Evolutionary conservation across 2,797 vertebrate genomes (phyloP), one percentile per base, ranked within the genome.

Genomic region (Parambassis ranga): DNA sequence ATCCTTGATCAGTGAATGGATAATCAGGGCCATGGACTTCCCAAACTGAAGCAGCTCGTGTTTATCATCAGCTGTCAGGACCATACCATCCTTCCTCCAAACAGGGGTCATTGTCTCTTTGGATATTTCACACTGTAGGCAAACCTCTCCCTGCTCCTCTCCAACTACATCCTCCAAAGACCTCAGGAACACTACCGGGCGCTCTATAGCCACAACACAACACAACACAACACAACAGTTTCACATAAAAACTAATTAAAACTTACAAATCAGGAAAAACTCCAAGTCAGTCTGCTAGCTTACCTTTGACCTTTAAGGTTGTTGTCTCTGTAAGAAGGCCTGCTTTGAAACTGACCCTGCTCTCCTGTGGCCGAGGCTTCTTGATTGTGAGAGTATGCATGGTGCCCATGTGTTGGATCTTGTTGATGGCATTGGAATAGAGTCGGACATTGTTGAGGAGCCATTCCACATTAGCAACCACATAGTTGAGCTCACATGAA

Each of bases 401-500:
- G 1, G 83, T 92, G 67, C 95, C 96, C 74, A 93, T 82, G 0
- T 83, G 94, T 74, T 87, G 92, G 84, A 98, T 94, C 82, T 94
- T 93, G 1, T 92, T 94, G 52, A 92, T 86, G 65, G 94, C 88
- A 58, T 90, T 96, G 4, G 93, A 91, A 71, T 93, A 93, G 38
- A 98, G 89, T 2, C 92, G 90, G 0, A 60, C 82, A 31, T 91
- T 94, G 0, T 98, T 97, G 58, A 97, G 91, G n/a, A 95, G 90
- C 97, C 97, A 99, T 56, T 98, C 95, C 13, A 95, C 90, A 0
- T 94, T 93, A 55, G 96, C 94, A 0, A 95, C 93, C 0, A 96
- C 94, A 0, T 96, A 94, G 62, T 96, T 98, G 38, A 99, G 91
- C 84, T 98, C 95, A 0, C 95, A 98, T 0, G 92, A 94, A 89